These are phyloP conservation scores for Deroptyus accipitrinus DNA, from an alignment of 2,113 vertebrate genomes.

Conservation along the genomic window DNA sequence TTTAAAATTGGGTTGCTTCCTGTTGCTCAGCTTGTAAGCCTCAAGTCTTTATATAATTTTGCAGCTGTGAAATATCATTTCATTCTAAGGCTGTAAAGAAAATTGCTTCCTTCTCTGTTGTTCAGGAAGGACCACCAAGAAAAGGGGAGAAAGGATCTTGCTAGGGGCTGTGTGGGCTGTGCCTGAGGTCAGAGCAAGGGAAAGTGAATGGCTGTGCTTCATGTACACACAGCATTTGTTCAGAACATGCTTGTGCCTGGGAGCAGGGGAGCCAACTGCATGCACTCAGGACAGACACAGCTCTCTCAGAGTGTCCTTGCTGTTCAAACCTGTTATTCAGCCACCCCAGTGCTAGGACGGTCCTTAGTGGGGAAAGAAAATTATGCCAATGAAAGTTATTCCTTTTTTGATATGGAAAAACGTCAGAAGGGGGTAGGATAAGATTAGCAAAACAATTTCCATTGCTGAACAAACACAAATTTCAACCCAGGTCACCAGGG, in stretches of 20 bases:
- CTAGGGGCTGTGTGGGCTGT: background rate
- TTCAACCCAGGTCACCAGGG: constrained; percentile 22
- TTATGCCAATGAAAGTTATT: background rate
- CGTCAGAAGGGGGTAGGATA: constrained; percentile 33
- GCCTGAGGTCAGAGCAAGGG: background rate
- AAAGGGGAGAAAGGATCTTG: background rate
- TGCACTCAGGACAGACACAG: accelerated
- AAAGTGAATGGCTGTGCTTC: background rate
- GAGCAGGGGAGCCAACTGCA: background rate
- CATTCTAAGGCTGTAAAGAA: background rate
- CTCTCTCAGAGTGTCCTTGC: background rate
- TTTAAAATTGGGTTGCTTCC: background rate
- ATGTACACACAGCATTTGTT: background rate
- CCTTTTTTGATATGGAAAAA: constrained; percentile 42
- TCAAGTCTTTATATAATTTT: background rate
- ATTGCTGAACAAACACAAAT: constrained; percentile 45
- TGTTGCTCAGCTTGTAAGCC: background rate
- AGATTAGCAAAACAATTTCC: constrained; percentile 61
- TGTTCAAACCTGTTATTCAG: background rate
- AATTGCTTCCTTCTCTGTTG: background rate
- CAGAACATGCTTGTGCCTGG: background rate
- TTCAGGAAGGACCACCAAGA: background rate
- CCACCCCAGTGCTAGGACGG: background rate
- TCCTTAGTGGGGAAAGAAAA: background rate
- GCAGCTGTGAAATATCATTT: constrained; percentile 8